A percentile compares a stretch with the other conserved stretches of the same genome.
These are phyloP conservation scores for Steinernema khuongi DNA, from an alignment of 1,140 invertebrate genomes.

Conservation along the genomic window DNA sequence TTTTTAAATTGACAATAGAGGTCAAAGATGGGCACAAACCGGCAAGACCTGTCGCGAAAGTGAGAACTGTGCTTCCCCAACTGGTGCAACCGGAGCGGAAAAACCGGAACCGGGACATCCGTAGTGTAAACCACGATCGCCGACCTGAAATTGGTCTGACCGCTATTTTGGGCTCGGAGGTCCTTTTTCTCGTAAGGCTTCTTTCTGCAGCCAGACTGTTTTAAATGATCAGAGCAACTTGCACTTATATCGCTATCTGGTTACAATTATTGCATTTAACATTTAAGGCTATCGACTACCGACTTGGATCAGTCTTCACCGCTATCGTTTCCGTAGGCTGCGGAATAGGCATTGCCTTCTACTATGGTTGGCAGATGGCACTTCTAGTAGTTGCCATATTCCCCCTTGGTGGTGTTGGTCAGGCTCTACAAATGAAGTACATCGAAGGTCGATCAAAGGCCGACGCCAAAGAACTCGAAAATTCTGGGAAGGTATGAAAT, in stretches of 20 bases:
- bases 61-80: too few relatives aligned
- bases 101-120: too few relatives aligned
- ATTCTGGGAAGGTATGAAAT: constrained; percentile 51
- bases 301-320: constrained; percentile 59
- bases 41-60: too few relatives aligned
- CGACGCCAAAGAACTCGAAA: constrained; percentile 38
- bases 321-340: constrained; percentile 59
- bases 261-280: background rate
- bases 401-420: constrained; percentile 58
- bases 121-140: too few relatives aligned
- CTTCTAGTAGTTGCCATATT: constrained; percentile 49
- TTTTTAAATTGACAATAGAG: too few relatives aligned
- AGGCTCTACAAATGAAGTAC: constrained; percentile 46
- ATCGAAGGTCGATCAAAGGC: constrained; percentile 46
- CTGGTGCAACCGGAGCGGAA: too few relatives aligned
- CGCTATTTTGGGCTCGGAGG: background rate
- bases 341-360: constrained; percentile 57
- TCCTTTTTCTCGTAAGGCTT: too few relatives aligned
- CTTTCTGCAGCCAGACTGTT: too few relatives aligned
- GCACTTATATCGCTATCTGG: constrained; percentile 6
- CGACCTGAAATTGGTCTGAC: too few relatives aligned
- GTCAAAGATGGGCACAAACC: too few relatives aligned
- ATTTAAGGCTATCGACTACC: constrained; percentile 59
- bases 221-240: too few relatives aligned
- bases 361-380: constrained; percentile 59